These are phyloP conservation scores for Erethizon dorsatum DNA, from an alignment of 2,797 vertebrate species.

Conservation along the genomic window DNA sequence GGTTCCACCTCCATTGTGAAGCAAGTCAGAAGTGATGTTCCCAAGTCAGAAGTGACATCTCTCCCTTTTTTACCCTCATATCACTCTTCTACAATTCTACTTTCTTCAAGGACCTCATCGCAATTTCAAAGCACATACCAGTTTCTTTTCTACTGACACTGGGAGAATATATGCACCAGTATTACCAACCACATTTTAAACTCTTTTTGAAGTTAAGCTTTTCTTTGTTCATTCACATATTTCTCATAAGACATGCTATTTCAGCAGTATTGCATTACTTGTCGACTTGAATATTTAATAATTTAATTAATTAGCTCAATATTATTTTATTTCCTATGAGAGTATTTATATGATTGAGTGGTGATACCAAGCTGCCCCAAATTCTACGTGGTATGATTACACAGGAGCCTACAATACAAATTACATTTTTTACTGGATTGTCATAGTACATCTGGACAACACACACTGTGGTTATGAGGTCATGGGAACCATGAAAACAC, in stretches of 20 bases:
- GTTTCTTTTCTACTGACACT: neutral
- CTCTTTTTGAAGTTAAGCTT: conserved; percentile 26
- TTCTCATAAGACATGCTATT: neutral
- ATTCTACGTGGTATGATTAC: conserved; percentile 11
- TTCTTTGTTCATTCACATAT: conserved; percentile 7
- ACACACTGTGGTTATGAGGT: conserved; percentile 52
- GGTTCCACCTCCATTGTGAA: neutral
- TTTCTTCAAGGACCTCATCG: conserved; percentile 26
- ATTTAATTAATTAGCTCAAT: conserved; percentile 24
- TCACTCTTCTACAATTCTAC: neutral
- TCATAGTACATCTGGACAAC: conserved; percentile 55
- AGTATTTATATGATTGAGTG: conserved; percentile 20
- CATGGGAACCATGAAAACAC: conserved; percentile 7
- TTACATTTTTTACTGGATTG: conserved; percentile 43
- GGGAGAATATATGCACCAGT: neutral
- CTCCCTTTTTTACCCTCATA: neutral
- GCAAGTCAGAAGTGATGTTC: neutral
- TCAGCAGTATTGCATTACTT: neutral
- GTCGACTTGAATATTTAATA: conserved; percentile 43
- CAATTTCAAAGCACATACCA: conserved; percentile 7
- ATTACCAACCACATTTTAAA: conserved; percentile 54
- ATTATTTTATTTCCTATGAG: conserved; percentile 23
- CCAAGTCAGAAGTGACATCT: neutral
- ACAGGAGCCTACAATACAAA: conserved; percentile 48
- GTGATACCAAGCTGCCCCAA: neutral